Evolutionary conservation across 2,888 invertebrate genomes (phyloP).

Genomic region (Norana najaformis): DNA sequence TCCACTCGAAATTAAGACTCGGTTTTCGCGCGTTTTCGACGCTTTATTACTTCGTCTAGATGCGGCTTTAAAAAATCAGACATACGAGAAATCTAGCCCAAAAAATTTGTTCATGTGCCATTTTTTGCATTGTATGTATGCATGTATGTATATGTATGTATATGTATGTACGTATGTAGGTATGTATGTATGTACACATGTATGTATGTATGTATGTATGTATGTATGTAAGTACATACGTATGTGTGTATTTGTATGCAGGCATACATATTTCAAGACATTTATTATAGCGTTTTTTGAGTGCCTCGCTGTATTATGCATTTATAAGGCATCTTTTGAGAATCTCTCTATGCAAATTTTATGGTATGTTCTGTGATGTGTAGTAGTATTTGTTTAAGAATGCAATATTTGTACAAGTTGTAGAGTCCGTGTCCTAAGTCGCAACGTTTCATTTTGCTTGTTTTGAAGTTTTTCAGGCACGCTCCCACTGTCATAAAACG

Average conservation of each 20-base stretch:
- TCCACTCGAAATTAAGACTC: not conserved
- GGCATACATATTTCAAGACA: not conserved
- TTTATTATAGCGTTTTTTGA: too few species aligned
- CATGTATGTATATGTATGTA: not conserved
- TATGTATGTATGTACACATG: not conserved
- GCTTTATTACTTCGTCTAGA: not conserved
- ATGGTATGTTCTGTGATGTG: too few species aligned
- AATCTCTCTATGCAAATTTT: too few species aligned
- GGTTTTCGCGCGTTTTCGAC: not conserved
- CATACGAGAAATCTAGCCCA: not conserved
- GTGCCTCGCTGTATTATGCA: too few species aligned
- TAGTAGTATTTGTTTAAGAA: too few species aligned
- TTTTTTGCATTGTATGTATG: not conserved
- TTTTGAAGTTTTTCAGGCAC: too few species aligned
- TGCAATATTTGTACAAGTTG: too few species aligned
- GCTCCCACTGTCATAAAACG: not conserved
- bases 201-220: not conserved
- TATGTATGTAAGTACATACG: not conserved
- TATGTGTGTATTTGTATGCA: not conserved
- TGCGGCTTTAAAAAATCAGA: not conserved
- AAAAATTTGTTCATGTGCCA: not conserved
- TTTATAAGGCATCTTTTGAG: too few species aligned
- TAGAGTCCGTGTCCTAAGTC: too few species aligned
- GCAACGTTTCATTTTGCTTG: too few species aligned
- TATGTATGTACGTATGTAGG: not conserved